Evolutionary conservation across 2,888 invertebrate genomes (phyloP), one percentile per base, ranked within the genome.

Genomic region (Allygus modestus): DNA sequence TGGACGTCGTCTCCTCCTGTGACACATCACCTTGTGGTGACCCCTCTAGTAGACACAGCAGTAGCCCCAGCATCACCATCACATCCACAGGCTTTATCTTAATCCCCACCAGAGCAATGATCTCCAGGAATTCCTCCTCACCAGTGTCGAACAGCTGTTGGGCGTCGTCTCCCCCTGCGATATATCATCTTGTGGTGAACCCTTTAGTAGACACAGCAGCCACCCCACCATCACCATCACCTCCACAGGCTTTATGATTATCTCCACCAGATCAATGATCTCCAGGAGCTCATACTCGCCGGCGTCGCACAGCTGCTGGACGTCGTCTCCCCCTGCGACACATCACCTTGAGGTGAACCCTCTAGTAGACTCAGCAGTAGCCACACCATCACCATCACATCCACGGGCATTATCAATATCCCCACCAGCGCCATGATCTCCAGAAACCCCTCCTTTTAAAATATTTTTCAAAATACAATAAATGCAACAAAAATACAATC

Each of bases 91-190:
- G 99, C 91, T 99, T 99, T 77, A 97, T 96, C 0, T 99, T 98
- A 99, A 99, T 99, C 28, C 81, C 81, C 41, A 99, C 99, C 85
- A 99, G 92, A 0, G 98, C 98, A 99, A 99, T 99, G 88, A 99
- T 99, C 92, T 99, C 99, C 41, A 99, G 92, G 91, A 99, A 99
- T 90, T 99, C 99, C 89, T 98, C 98, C 90, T 99, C 99, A 26
- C 99, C 99, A 5, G 99, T 99, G 89, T 99, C 99, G 90, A 98
- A 99, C 26, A 99, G 92, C 90, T 99, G 99, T 89, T 99, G 98
- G 7, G 99, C 98, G 91, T 37, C 37, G 37, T 37, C 37, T 7
- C 37, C 37, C 9, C 37, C 37, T 37, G 37, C 37, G 9, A 37
- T 9, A 37, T 9, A 37, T 37, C 37, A 37, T 9, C 4, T 9